A percentile compares a stretch with the other conserved stretches of the same genome.
Conservation (phyloP, 2,888 invertebrate species). For the Drosophila heteroneura region DNA sequence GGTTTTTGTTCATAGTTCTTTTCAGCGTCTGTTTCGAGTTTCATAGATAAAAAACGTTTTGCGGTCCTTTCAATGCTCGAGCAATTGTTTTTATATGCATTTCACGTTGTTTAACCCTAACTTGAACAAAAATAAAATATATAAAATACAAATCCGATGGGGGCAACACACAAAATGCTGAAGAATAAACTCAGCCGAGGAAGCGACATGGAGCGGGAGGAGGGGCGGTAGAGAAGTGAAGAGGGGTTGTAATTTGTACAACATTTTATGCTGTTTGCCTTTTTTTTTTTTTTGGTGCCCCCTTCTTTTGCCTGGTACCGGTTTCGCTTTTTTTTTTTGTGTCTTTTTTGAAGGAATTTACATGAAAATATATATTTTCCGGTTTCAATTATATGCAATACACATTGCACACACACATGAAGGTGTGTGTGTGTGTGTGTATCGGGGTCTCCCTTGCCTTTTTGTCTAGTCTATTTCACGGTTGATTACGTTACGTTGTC, state of each 20-base stretch:
- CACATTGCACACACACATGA: conserved; percentile 21
- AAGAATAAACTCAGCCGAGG: conserved; percentile 32
- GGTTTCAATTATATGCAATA: conserved; percentile 81
- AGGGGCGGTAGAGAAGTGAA: neutral
- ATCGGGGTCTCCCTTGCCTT: conserved; percentile 44
- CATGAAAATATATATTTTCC: conserved; percentile 84
- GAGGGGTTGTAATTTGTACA: conserved; percentile 43
- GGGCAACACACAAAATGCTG: conserved; percentile 36
- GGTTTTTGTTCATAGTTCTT: conserved; percentile 28
- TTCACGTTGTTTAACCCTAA: conserved; percentile 74
- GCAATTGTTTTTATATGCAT: conserved; percentile 78
- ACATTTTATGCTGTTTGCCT: conserved; percentile 55
- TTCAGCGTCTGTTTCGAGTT: conserved; percentile 47
- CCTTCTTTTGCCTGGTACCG: conserved; percentile 37
- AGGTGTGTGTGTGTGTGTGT: conserved; percentile 20
- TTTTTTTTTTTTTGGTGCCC: conserved; percentile 15
- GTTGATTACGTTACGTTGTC: conserved; percentile 68
- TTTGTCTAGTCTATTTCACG: conserved; percentile 74
- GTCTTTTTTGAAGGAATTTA: conserved; percentile 71
- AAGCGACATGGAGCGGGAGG: conserved; percentile 7
- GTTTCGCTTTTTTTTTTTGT: conserved; percentile 44
- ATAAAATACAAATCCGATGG: conserved; percentile 31
- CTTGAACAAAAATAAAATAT: conserved; percentile 23
- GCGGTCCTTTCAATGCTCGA: conserved; percentile 37
- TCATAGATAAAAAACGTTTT: conserved; percentile 67